Percentiles rank a stretch among this genome's conserved stretches.
Evolutionary conservation across 2,888 invertebrate genomes (phyloP).

Genomic region (Lacanobia wlatinum): DNA sequence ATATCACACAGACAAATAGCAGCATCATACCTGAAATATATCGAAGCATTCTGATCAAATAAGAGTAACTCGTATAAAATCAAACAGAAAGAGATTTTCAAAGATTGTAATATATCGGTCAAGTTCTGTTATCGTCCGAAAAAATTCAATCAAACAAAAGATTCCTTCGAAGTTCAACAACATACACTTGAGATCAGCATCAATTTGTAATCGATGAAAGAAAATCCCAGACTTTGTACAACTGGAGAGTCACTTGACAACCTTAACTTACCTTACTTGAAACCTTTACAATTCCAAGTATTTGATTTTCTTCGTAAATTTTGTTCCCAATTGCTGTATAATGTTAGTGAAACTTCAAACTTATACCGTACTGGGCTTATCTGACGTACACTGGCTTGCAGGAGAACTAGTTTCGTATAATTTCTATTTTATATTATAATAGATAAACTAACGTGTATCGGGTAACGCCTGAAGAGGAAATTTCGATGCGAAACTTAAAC

Average conservation of each 20-base stretch:
- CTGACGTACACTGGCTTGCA: conserved; percentile 63
- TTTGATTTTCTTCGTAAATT: conserved; percentile 70
- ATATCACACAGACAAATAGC: no score
- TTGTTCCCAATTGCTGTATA: conserved; percentile 62
- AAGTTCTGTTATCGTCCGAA: conserved; percentile 16
- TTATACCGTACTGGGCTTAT: conserved; percentile 71
- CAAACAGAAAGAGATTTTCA: not conserved
- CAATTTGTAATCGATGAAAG: conserved; percentile 53
- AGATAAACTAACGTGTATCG: conserved; percentile 72
- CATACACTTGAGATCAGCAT: conserved; percentile 33
- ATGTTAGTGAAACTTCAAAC: conserved; percentile 68
- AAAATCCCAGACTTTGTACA: conserved; percentile 47
- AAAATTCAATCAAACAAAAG: conserved; percentile 26
- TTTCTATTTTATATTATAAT: conserved; percentile 73
- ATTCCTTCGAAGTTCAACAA: conserved; percentile 31
- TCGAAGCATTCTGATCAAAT: not conserved
- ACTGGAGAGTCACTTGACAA: conserved; percentile 35
- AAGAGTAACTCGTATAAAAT: not conserved
- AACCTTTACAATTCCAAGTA: conserved; percentile 60
- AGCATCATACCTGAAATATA: no score
- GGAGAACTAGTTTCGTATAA: conserved; percentile 69
- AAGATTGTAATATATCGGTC: conserved; percentile 14
- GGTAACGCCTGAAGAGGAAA: conserved; percentile 62
- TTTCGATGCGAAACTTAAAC: conserved; percentile 63
- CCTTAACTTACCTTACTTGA: conserved; percentile 47